Evolutionary conservation across 2,113 vertebrate species (phyloP).

Genomic region (Tetrao urogallus): DNA sequence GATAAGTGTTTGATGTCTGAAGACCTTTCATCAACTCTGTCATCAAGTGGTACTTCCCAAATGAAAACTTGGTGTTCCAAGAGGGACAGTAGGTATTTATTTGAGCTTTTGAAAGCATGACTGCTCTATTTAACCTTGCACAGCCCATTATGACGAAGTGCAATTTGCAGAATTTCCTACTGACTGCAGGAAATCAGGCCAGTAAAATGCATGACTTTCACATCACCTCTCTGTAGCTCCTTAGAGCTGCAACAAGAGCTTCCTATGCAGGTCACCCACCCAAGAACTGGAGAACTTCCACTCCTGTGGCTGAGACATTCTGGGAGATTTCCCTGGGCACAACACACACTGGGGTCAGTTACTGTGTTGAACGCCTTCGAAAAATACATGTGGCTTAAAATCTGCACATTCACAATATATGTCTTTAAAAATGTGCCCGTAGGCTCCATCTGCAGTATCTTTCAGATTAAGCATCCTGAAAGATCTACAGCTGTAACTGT

Average conservation of each 20-base stretch:
- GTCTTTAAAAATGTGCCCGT: not conserved
- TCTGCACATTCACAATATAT: not conserved
- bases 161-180: not conserved
- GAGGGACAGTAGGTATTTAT: slow-evolving; percentile 7
- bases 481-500: not conserved
- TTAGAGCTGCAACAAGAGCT: not conserved
- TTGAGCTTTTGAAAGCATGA: not conserved
- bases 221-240: not conserved
- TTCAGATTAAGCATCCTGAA: not conserved
- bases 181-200: not conserved
- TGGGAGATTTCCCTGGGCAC: not conserved
- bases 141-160: not conserved
- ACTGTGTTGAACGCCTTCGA: not conserved
- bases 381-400: not conserved
- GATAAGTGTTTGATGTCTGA: slow-evolving; percentile 48
- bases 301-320: not conserved
- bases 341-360: not conserved
- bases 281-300: not conserved
- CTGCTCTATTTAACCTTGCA: not conserved
- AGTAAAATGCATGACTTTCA: fast-evolving
- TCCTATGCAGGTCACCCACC: not conserved
- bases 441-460: not conserved
- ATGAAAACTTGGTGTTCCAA: not conserved
- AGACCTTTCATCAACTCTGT: slow-evolving; percentile 50
- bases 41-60: slow-evolving; percentile 49